phyloP scores from a whole-genome alignment of 2,888 invertebrate genomes.

The Seira ritae region DNA sequence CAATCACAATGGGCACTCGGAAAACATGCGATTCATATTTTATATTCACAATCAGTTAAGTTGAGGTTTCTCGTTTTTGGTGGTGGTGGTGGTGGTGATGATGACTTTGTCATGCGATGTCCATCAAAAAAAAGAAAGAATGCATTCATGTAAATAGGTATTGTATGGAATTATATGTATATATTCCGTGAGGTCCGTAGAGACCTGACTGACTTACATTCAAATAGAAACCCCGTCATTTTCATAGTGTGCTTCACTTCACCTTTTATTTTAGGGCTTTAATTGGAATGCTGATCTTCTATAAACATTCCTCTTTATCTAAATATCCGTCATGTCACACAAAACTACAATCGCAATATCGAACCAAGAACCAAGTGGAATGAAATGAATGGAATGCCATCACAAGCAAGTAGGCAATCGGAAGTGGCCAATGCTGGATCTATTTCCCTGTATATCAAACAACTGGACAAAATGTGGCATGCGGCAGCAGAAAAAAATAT shows the following conservation, averaged over 20 bases:
- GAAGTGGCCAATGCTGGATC: neutral
- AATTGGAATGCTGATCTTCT: slow-evolving; percentile 42
- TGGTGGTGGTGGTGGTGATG: neutral
- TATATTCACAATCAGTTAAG: too few species aligned
- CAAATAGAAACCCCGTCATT: neutral
- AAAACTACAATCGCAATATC: too few species aligned
- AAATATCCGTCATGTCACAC: too few species aligned
- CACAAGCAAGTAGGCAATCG: neutral
- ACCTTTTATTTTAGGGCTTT: slow-evolving; percentile 16
- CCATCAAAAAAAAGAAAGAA: slow-evolving; percentile 6
- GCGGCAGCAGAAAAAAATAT: too few species aligned
- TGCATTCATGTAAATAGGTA: too few species aligned
- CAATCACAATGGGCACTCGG: neutral
- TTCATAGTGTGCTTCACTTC: slow-evolving; percentile 11
- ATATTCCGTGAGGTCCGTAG: slow-evolving; percentile 44
- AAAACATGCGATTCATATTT: neutral
- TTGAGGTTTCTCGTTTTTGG: too few species aligned
- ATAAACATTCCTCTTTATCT: slow-evolving; percentile 20
- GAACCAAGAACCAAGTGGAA: too few species aligned
- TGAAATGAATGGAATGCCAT: neutral
- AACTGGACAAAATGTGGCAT: too few species aligned
- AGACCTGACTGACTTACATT: too few species aligned
- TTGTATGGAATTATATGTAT: too few species aligned
- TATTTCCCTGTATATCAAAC: neutral
- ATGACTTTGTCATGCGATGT: slow-evolving; percentile 43